Base-by-base conservation (phyloP, 2,888 invertebrate genomes). In the Brassicogethes aeneus region DNA sequence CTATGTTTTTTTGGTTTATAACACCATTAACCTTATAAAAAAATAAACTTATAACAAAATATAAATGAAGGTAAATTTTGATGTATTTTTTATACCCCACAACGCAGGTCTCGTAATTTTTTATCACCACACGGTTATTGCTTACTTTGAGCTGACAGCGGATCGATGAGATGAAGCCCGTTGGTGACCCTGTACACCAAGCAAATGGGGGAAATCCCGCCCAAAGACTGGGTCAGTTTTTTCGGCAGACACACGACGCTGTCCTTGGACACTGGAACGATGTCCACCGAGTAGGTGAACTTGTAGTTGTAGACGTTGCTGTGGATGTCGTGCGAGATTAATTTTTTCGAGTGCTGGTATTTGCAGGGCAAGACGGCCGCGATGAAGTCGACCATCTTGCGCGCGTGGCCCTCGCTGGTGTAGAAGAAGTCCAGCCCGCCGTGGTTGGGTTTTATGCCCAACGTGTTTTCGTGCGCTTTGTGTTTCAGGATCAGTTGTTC, bases 261-360 rank as follows among this genome's bases (percentile, higher is more conserved):
- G 64, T 94, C 91, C 68, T 95, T 96, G 13, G 96, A 96, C 40
- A 99, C 68, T 0, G 99, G 97, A 1, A 92, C 93, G 56, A 99
- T 89, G 67, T 99, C 96, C 48, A 99, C 83, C 46, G 90, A 87
- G 68, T 78, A 90, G 3, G 94, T 89, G 62, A 87, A 89, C 69
- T 99, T 99, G 70, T 95, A 97, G 67, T 96, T 96, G 69, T 88
- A 96, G 10, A 83, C 78, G 62, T 99, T 99, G 65, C 90, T 96
- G 68, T 93, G 94, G 41, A 92, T 87, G 68, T 99, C 99, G 60
- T 97, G 97, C 0, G 97, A 95, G 55, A 97, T 86, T 31, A 97
- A 73, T 59, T 94, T 93, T 67, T 97, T 95, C 0, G 96, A 93
- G 59, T 88, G 85, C 52, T 85, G 82, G 59, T 82, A 82, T 60